Evolutionary conservation across 1,140 invertebrate species (phyloP).

Genomic region (Triops longicaudatus): DNA sequence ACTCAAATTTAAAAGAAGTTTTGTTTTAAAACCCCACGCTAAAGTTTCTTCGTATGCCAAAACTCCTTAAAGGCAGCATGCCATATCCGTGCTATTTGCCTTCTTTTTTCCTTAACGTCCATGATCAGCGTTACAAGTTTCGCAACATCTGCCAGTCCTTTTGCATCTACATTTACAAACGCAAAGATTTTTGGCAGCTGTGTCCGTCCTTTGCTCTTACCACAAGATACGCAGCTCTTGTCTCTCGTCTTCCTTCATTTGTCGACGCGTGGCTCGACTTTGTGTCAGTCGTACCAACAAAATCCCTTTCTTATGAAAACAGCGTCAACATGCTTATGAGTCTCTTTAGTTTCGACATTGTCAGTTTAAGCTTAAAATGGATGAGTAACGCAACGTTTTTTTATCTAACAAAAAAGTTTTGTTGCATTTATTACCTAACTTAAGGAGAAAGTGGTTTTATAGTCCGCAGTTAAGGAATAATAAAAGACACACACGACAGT

Average conservation of each 20-base stretch:
- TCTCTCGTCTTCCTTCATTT: not conserved
- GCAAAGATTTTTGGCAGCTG: not conserved
- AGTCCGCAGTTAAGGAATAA: not conserved
- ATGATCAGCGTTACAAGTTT: not conserved
- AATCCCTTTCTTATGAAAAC: not conserved
- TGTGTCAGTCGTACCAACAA: not conserved
- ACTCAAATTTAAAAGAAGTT: too few species aligned
- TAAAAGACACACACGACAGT: not conserved
- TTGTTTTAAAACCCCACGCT: too few species aligned
- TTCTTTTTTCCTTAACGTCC: not conserved
- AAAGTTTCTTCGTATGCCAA: too few species aligned
- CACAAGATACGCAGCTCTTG: not conserved
- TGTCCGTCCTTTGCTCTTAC: not conserved
- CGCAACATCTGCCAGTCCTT: not conserved
- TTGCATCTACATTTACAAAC: not conserved
- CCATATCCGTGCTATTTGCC: not conserved
- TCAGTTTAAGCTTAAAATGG: too few species aligned
- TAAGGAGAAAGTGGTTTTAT: not conserved
- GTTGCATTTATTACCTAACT: not conserved
- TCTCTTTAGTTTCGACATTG: too few species aligned
- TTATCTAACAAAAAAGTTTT: too few species aligned
- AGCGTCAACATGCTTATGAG: not conserved
- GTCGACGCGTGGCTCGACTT: not conserved
- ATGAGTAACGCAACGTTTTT: too few species aligned
- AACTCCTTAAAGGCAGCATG: not conserved